Percentiles rank a stretch among this genome's conserved stretches.
Evolutionary conservation across 1,140 invertebrate genomes (phyloP).

Genomic region (Phymorhynchus buccinoides): DNA sequence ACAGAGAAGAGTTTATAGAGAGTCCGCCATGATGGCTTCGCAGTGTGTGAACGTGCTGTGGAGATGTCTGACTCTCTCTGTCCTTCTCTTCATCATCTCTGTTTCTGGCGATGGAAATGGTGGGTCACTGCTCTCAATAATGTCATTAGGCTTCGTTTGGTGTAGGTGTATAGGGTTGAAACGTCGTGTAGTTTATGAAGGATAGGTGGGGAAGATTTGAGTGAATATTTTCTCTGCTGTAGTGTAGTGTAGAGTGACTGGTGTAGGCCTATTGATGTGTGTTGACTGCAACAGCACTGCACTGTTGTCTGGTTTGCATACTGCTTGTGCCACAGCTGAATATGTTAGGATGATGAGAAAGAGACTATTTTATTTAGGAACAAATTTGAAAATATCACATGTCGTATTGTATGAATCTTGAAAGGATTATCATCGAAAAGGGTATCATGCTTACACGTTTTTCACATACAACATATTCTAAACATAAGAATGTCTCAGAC

Average conservation of each 20-base stretch:
- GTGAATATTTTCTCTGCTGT: background rate
- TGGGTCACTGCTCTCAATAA: background rate
- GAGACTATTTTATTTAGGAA: too few species aligned
- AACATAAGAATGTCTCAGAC: too few species aligned
- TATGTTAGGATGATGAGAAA: too few species aligned
- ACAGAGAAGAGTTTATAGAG: background rate
- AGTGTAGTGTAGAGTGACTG: background rate
- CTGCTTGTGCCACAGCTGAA: too few species aligned
- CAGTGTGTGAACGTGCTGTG: background rate
- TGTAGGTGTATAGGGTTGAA: background rate
- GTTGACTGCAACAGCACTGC: background rate
- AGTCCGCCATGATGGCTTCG: conserved; percentile 29
- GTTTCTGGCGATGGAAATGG: background rate
- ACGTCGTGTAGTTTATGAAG: background rate
- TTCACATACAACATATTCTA: too few species aligned
- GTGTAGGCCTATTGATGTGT: background rate
- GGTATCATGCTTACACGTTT: too few species aligned
- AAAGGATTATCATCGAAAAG: too few species aligned
- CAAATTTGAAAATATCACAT: too few species aligned
- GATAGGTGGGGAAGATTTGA: background rate
- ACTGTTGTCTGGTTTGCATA: background rate
- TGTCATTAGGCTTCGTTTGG: background rate
- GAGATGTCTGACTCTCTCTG: background rate
- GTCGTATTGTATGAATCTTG: too few species aligned
- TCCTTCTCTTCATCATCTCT: background rate